Evolutionary conservation across 1,140 invertebrate species (phyloP), one percentile per base, ranked within the genome.

Genomic region (Microplitis mediator): DNA sequence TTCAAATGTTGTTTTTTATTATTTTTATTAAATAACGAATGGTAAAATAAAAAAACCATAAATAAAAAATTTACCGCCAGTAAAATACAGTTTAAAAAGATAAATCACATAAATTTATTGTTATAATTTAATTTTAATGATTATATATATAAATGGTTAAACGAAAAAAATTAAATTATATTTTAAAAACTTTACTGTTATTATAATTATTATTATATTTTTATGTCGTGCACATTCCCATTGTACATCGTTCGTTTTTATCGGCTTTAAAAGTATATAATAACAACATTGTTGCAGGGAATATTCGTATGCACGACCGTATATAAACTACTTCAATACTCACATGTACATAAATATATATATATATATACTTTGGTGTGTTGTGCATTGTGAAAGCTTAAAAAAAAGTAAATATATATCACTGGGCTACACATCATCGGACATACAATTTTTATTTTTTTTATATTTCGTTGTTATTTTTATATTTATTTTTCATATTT

Each of bases 261-360:
- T 51, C 34, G 63, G 14, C 45, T 36, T 31, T 65, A 39, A 63
- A 65, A 65, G 36, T 50, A 14, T 16, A 65, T 65, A 65, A 31
- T 65, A 65, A 62, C 60, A 62, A 35, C 31, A 34, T 62, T 50
- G 63, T 65, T 39, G 2, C 6, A n/a, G 34, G 45, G 8, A 54
- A 52, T 52, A 67, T 67, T 67, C 50, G 51, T 50, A 54, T 67
- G 23, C 50, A 50, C 23, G 65, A 67, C 31, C 39, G 23, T 67
- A 54, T 23, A 65, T 31, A 50, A 9, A 67, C 51, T 23, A 31
- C 23, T 11, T 16, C 3, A 58, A 34, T 58, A 58, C 16, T 14
- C n/a, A 50, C 13, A 50, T 54, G 5, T 54, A 2, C 3, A 54
- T 54, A 54, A 8, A 39, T 39, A 39, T 39, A 39, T 45, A 45